Conservation (phyloP, 2,797 vertebrate genomes). For the Cercopithecus diana region DNA sequence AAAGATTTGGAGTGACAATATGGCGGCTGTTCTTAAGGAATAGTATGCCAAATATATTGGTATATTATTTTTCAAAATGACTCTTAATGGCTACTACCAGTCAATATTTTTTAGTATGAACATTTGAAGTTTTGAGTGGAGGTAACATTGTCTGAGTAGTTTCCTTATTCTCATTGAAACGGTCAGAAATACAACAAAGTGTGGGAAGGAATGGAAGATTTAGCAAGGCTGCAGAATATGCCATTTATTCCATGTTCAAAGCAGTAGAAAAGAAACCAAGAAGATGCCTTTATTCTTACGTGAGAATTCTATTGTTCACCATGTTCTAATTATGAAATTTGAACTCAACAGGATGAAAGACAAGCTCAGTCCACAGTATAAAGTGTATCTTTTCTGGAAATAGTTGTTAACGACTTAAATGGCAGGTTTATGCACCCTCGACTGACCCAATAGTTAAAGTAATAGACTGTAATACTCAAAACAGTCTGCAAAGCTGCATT, state of each 20-base stretch:
- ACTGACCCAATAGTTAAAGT: conserved; percentile 79
- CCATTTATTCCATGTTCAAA: conserved; percentile 81
- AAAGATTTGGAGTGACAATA: background rate
- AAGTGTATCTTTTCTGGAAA: conserved; percentile 75
- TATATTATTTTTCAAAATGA: conserved; percentile 74
- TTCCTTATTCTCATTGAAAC: conserved; percentile 76
- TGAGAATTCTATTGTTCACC: conserved; percentile 79
- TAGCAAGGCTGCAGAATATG: conserved; percentile 73
- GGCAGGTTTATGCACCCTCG: conserved; percentile 71
- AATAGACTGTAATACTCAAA: conserved; percentile 77
- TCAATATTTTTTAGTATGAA: conserved; percentile 31
- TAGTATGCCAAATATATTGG: conserved; percentile 35
- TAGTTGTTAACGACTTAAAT: conserved; percentile 78
- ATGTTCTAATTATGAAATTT: conserved; percentile 84
- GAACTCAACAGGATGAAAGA: conserved; percentile 81
- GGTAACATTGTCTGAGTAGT: conserved; percentile 68
- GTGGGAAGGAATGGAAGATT: conserved; percentile 78
- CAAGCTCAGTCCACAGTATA: conserved; percentile 58
- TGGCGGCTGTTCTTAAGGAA: background rate
- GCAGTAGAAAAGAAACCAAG: conserved; percentile 72
- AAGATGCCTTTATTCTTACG: conserved; percentile 78
- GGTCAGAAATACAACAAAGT: conserved; percentile 77
- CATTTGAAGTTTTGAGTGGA: conserved; percentile 76
- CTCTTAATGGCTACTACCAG: conserved; percentile 19
- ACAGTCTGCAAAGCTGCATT: conserved; percentile 75